These are phyloP conservation scores for Lydus trimaculatus DNA, from an alignment of 2,888 invertebrate species.

Conservation along the genomic window DNA sequence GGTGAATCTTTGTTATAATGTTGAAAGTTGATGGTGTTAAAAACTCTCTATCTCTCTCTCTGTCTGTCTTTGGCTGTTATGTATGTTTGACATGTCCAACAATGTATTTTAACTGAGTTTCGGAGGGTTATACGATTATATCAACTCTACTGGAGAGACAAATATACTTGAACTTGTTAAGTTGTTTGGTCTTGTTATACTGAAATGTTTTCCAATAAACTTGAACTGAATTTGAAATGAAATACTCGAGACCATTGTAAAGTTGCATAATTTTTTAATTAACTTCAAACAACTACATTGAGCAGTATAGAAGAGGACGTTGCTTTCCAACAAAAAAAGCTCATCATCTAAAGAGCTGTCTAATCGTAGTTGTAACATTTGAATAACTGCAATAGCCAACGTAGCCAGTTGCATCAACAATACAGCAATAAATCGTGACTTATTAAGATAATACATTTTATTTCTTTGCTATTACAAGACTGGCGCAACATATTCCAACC, in stretches of 20 bases:
- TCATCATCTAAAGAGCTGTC: no score
- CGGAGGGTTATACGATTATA: slow-evolving; percentile 30
- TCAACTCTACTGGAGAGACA: slow-evolving; percentile 3
- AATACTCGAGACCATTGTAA: neutral
- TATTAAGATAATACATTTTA: slow-evolving; percentile 5
- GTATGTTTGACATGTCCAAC: neutral
- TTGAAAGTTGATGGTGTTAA: slow-evolving; percentile 1
- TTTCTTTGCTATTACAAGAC: neutral
- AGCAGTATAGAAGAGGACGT: no score
- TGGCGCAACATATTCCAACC: neutral
- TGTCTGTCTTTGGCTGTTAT: no score
- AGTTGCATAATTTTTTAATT: neutral
- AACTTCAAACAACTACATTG: neutral
- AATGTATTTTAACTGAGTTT: slow-evolving; percentile 20
- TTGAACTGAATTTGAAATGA: neutral
- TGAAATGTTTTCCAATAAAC: neutral
- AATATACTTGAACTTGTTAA: neutral
- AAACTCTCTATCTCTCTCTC: no score
- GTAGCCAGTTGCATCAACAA: slow-evolving; percentile 24
- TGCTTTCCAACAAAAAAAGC: no score
- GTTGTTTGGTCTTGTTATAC: neutral
- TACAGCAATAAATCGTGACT: slow-evolving; percentile 32
- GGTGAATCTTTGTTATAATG: slow-evolving; percentile 10
- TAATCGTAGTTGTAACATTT: no score
- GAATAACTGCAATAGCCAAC: no score